Base-by-base conservation (phyloP, 2,888 invertebrate genomes). In the Nysson spinosus region DNA sequence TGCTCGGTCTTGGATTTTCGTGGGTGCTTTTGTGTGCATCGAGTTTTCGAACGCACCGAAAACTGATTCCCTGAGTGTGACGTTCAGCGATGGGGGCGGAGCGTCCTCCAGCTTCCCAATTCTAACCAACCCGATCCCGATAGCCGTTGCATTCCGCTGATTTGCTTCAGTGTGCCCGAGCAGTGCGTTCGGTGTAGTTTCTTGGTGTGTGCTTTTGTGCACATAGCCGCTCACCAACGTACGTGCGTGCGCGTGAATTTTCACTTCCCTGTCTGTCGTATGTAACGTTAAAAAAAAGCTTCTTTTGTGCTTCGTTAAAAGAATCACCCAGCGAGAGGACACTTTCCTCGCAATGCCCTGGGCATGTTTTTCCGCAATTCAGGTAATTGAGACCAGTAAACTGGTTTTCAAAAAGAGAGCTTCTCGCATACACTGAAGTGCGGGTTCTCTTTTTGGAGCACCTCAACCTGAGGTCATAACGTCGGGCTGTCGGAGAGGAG, bases 291-390 rank as follows among this genome's bases (percentile, higher is more conserved):
- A 52, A 60, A 40, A n/a, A n/a, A n/a, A n/a, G n/a, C n/a, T n/a
- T n/a, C n/a, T n/a, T 34, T 57, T 32, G 49, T 46, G 43, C 43
- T 60, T n/a, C 32, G 34, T 51, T n/a, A n/a, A n/a, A 44, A 50
- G 39, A 55, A 58, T 66, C 46, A 28, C 30, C n/a, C 28, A 32
- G 43, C 42, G 46, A 35, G 52, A 62, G 42, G 62, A 60, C 37
- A 60, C 22, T 50, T 51, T 51, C 43, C 51, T 67, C 74, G 72
- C 70, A 56, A 80, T 78, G 79, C 69, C 57, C 60, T 76, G 75
- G 78, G 79, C 77, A 80, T 74, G 73, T 63, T 75, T 73, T 72
- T 63, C 69, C 75, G 71, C 75, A 71, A 82, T 80, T 81, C 79
- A 82, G 81, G 82, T 81, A 81, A 80, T 67, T 34, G 17, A 55